Conservation (phyloP, 2,797 vertebrate species). For the Spea hammondii region DNA sequence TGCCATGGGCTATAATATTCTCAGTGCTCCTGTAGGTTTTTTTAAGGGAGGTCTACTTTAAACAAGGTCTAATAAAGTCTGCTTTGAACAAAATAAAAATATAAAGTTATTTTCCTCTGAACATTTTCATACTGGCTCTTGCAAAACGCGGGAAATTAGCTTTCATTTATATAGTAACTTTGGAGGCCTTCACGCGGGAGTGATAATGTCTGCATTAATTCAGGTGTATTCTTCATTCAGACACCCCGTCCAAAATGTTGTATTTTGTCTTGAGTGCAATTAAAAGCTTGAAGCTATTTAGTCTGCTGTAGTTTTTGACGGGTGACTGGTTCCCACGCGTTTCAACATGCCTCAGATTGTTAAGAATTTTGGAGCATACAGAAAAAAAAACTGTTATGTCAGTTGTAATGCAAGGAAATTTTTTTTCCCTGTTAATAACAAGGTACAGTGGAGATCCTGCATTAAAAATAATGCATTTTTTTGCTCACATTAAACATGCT, state of each 20-base stretch:
- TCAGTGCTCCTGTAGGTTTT: too few species aligned
- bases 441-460: neutral
- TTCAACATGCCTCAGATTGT: conserved; percentile 30
- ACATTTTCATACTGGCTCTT: too few species aligned
- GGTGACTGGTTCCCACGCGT: conserved; percentile 35
- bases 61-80: too few species aligned
- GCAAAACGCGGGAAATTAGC: too few species aligned
- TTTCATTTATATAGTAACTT: too few species aligned
- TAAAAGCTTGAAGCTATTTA: conserved; percentile 38
- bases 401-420: neutral
- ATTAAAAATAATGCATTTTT: neutral
- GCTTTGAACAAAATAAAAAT: too few species aligned
- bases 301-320: conserved; percentile 16
- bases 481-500: conserved; percentile 5
- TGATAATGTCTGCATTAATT: neutral
- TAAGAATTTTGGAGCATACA: conserved; percentile 16
- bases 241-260: conserved; percentile 1
- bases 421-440: conserved; percentile 4
- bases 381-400: neutral
- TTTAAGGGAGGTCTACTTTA: too few species aligned
- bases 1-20: too few species aligned
- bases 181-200: too few species aligned
- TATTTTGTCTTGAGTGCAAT: conserved; percentile 24
- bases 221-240: neutral
- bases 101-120: too few species aligned